Conservation (phyloP, 2,888 invertebrate species). For the Sarcophaga rosellei region DNA sequence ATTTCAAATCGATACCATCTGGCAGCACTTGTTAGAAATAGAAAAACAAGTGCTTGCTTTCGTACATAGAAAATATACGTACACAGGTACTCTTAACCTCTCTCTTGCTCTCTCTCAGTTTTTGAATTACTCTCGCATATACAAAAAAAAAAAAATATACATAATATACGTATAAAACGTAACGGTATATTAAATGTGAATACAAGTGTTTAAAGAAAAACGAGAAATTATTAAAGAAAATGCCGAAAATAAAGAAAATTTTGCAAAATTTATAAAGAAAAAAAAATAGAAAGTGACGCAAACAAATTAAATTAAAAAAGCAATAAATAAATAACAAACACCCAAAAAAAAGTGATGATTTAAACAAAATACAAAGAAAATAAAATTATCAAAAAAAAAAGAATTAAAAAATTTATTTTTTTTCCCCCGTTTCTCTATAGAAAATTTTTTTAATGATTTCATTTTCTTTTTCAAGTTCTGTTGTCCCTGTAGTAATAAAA, state of each 20-base stretch:
- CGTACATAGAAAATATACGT: too few species aligned
- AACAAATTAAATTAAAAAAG: slow-evolving; percentile 13
- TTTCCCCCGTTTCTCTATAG: background rate
- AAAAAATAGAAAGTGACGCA: slow-evolving; percentile 6
- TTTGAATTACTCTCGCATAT: background rate
- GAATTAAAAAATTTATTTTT: slow-evolving; percentile 9
- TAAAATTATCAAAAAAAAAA: slow-evolving; percentile 12
- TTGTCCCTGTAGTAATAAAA: slow-evolving; percentile 14
- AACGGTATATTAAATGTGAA: slow-evolving; percentile 56
- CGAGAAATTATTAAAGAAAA: slow-evolving; percentile 43
- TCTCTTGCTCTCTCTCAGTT: slow-evolving; percentile 13
- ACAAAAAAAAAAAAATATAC: slow-evolving; percentile 10
- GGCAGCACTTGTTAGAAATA: slow-evolving; percentile 44
- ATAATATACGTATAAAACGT: slow-evolving; percentile 43
- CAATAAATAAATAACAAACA: slow-evolving; percentile 8
- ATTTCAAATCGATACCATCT: slow-evolving; percentile 1
- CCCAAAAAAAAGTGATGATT: background rate
- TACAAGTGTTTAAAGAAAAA: slow-evolving; percentile 52
- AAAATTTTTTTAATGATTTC: background rate
- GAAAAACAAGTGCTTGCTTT: slow-evolving; percentile 59
- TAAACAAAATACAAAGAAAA: slow-evolving; percentile 22
- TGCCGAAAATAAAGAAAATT: slow-evolving; percentile 1
- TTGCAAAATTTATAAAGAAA: slow-evolving; percentile 18
- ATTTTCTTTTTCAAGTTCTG: slow-evolving; percentile 9
- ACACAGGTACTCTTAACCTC: too few species aligned